Evolutionary conservation across 1,140 invertebrate genomes (phyloP).

Genomic region (Drosophila simulans): DNA sequence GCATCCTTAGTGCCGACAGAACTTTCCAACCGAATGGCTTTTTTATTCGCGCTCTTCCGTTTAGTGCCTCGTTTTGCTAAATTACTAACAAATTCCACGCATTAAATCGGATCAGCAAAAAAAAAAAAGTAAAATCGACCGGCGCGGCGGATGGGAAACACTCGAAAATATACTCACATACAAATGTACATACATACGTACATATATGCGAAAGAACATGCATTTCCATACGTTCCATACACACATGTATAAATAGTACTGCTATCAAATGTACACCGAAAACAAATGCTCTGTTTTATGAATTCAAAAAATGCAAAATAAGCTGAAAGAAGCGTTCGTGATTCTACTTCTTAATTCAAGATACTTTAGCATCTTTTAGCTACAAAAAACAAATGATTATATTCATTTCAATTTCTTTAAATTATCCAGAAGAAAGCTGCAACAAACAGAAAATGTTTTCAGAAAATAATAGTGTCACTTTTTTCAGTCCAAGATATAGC

Average conservation of each 20-base stretch:
- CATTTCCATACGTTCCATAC: conserved; percentile 9
- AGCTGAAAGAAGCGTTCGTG: too few relatives aligned
- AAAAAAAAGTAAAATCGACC: conserved; percentile 17
- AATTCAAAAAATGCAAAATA: too few relatives aligned
- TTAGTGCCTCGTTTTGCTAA: conserved; percentile 25
- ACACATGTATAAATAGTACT: conserved; percentile 21
- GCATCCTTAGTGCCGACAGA: conserved; percentile 31
- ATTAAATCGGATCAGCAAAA: conserved; percentile 43
- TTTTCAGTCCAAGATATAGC: too few relatives aligned
- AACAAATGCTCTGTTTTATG: not conserved
- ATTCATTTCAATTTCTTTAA: too few relatives aligned
- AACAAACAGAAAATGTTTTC: too few relatives aligned
- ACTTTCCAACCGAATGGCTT: conserved; percentile 25
- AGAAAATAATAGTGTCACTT: too few relatives aligned
- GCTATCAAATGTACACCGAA: conserved; percentile 11
- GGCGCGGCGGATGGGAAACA: conserved; percentile 8
- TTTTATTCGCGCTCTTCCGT: conserved; percentile 32
- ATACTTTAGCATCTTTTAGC: too few relatives aligned
- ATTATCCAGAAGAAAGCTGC: too few relatives aligned
- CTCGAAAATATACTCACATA: conserved; percentile 27
- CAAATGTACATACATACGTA: too few relatives aligned
- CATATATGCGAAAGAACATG: conserved; percentile 6
- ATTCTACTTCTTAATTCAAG: too few relatives aligned
- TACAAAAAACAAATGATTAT: too few relatives aligned
- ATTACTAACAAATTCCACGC: conserved; percentile 41